Evolutionary conservation across 35 echinoderm and acorn worm species (phyloP).

Genomic region (Hemicentrotus pulcherrimus): DNA sequence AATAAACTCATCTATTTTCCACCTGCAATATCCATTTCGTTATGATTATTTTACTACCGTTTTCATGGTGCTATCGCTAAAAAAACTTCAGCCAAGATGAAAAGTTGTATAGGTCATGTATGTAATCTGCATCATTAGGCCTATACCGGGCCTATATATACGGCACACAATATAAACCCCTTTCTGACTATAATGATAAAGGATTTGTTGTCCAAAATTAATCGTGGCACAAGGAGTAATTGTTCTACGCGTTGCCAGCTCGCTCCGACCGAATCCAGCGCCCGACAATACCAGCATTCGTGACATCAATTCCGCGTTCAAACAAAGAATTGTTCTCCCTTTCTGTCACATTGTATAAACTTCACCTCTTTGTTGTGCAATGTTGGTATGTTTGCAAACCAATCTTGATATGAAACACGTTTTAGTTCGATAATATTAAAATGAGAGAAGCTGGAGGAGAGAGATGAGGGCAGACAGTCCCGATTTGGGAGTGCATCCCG

Average conservation of each 20-base stretch:
- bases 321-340: neutral
- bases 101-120: neutral
- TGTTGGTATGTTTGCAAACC: neutral
- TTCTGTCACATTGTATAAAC: neutral
- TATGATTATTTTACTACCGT: too few species aligned
- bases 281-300: neutral
- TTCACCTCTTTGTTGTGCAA: neutral
- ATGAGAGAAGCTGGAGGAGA: neutral
- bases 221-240: neutral
- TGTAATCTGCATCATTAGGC: too few species aligned
- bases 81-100: neutral
- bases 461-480: neutral
- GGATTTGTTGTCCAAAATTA: neutral
- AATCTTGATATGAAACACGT: neutral
- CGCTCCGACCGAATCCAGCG: neutral
- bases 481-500: neutral
- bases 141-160: too few species aligned
- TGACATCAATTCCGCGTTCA: neutral
- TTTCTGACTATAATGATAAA: neutral
- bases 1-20: too few species aligned
- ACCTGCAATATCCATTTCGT: too few species aligned
- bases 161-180: too few species aligned
- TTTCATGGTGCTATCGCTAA: too few species aligned
- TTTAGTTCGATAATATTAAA: neutral
- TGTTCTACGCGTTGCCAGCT: neutral